Evolutionary conservation across 2,888 invertebrate genomes (phyloP).

Genomic region (Drosophila borealis): DNA sequence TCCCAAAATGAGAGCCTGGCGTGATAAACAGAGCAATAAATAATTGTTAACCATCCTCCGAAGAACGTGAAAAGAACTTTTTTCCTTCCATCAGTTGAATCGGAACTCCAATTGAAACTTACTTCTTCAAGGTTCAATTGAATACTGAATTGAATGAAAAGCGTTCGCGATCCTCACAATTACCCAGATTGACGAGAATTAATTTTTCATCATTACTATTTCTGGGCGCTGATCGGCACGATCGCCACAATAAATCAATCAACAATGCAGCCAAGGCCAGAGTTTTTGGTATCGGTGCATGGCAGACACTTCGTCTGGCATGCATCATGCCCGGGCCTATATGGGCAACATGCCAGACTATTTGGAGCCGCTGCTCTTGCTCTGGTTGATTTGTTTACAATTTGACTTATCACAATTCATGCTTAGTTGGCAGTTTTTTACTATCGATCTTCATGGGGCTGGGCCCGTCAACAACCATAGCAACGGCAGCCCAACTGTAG

Average conservation of each 20-base stretch:
- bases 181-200: conserved; percentile 67
- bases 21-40: conserved; percentile 66
- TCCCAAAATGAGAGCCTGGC: conserved; percentile 28
- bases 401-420: conserved; percentile 74
- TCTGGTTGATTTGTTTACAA: conserved; percentile 69
- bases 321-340: conserved; percentile 47
- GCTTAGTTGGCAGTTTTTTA: conserved; percentile 76
- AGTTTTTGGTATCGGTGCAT: conserved; percentile 21
- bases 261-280: conserved; percentile 63
- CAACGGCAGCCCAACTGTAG: conserved; percentile 40
- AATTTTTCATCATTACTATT: conserved; percentile 80
- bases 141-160: conserved; percentile 43
- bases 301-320: conserved; percentile 58
- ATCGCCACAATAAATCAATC: conserved; percentile 78
- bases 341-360: conserved; percentile 75
- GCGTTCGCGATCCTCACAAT: conserved; percentile 36
- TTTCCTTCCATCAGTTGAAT: conserved; percentile 22
- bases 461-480: conserved; percentile 24
- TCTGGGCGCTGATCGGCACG: conserved; percentile 42
- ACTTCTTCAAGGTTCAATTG: conserved; percentile 51
- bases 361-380: conserved; percentile 69
- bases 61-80: conserved; percentile 31
- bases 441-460: conserved; percentile 26
- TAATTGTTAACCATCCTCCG: conserved; percentile 59
- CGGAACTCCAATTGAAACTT: conserved; percentile 48